These are phyloP conservation scores for Osedax frankpressi DNA, from an alignment of 2,888 invertebrate species.

Conservation along the genomic window DNA sequence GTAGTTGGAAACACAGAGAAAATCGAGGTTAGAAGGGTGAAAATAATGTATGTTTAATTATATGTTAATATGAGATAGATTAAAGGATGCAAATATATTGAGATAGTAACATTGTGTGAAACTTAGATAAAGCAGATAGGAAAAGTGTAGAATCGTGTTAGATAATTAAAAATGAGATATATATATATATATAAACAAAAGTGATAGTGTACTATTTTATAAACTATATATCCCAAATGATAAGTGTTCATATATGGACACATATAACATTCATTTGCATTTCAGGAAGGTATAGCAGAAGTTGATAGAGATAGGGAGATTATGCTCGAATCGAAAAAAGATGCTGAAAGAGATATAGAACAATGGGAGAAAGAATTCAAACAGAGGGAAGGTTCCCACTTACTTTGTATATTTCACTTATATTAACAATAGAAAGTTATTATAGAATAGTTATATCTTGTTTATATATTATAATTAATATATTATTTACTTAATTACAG, in stretches of 20 bases:
- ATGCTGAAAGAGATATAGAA: neutral
- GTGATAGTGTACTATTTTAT: no score
- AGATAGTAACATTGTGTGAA: no score
- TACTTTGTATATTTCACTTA: neutral
- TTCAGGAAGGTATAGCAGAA: neutral
- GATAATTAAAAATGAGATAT: no score
- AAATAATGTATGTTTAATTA: no score
- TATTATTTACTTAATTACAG: neutral
- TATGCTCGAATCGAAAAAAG: neutral
- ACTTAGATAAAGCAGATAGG: no score
- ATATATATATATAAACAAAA: no score
- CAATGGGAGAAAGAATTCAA: neutral
- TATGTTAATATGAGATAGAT: no score
- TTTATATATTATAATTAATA: neutral
- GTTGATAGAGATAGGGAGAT: neutral
- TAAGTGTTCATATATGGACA: no score
- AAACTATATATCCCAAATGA: no score
- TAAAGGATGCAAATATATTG: no score
- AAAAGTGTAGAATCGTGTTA: no score
- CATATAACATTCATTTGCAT: no score
- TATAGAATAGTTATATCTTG: neutral
- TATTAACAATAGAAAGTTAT: neutral
- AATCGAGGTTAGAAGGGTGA: neutral
- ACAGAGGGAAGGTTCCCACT: neutral
- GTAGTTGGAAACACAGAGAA: neutral